Base-by-base conservation (phyloP, 2,888 invertebrate genomes). In the Calliopum simillimum region DNA sequence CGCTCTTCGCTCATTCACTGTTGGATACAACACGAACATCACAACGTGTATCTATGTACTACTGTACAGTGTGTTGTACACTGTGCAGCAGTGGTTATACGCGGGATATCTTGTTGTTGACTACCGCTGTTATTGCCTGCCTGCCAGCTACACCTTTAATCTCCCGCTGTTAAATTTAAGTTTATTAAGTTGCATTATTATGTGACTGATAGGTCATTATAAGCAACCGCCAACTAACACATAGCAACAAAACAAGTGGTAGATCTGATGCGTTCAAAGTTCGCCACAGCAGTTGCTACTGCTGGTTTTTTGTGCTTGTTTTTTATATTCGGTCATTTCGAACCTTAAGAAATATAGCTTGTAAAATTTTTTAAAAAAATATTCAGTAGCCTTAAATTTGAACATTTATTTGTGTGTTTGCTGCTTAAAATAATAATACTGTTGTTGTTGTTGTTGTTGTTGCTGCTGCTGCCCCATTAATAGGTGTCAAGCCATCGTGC, bases 131-230 rank as follows among this genome's bases (percentile, higher is more conserved):
- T 33, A 8, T 33, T 33, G 33, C 5, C 33, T 33, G 33, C 33
- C 8, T 33, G 33, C 33, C 33, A 8, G 33, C 33, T 33, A 33
- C 33, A 33, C 33, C 33, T 33, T 33, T 5, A 59, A 33, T n/a
- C 16, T 33, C 71, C 71, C 69, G 71, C 68, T 69, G 71, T 68
- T 64, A 33, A n/a, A 64, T 46, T 59, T 53, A 65, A 53, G 46
- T 69, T 71, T 71, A 70, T 70, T 66, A 68, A 68, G 71, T 71
- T 71, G 65, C 65, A 65, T 69, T 71, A 65, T 62, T 33, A 19
- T 51, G 51, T 71, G 73, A 73, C 63, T 67, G 71, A 68, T 70
- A 64, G 68, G 67, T 68, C 70, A 70, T 72, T 72, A 70, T 64
- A 55, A 53, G 43, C 70, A 41, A 55, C 65, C 16, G 25, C 49